Percentiles rank a stretch among this genome's conserved stretches.
These are phyloP conservation scores for Pandemis heparana DNA, from an alignment of 2,888 invertebrate genomes.

Conservation along the genomic window DNA sequence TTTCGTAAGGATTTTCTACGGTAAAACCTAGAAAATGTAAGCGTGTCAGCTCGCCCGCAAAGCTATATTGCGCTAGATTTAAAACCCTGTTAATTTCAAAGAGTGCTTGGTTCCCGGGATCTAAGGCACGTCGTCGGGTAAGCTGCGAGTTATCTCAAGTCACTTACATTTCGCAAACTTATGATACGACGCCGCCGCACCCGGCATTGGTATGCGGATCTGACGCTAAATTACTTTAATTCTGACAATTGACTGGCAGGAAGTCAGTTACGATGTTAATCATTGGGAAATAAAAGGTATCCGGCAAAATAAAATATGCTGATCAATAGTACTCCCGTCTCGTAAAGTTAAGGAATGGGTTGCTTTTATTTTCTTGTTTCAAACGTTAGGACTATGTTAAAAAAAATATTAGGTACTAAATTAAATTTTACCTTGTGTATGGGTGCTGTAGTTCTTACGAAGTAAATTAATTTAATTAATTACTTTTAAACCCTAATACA, in stretches of 20 bases:
- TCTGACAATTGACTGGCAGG: conserved; percentile 37
- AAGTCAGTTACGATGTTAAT: conserved; percentile 28
- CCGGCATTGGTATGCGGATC: conserved; percentile 39
- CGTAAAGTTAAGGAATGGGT: neutral
- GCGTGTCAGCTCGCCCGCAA: conserved; percentile 12
- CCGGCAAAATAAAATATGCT: neutral
- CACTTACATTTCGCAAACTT: conserved; percentile 39
- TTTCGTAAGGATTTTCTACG: neutral
- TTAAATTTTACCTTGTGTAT: too few relatives aligned
- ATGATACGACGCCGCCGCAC: conserved; percentile 32
- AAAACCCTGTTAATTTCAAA: conserved; percentile 42
- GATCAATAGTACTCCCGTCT: neutral
- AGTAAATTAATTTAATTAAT: too few relatives aligned
- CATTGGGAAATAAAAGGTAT: neutral
- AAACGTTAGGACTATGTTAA: too few relatives aligned
- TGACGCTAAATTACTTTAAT: conserved; percentile 37
- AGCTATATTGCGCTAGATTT: conserved; percentile 27
- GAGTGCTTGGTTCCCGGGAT: conserved; percentile 19
- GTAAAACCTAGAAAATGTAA: conserved; percentile 3
- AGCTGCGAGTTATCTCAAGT: conserved; percentile 42
- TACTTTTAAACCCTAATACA: too few relatives aligned
- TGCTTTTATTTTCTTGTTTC: neutral
- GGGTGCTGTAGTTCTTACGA: too few relatives aligned
- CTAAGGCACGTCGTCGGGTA: conserved; percentile 40
- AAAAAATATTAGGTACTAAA: too few relatives aligned